Evolutionary conservation across 92 coral and sea anemone species (phyloP), one percentile per base, ranked within the genome.

Genomic region (Pocillopora grandis): DNA sequence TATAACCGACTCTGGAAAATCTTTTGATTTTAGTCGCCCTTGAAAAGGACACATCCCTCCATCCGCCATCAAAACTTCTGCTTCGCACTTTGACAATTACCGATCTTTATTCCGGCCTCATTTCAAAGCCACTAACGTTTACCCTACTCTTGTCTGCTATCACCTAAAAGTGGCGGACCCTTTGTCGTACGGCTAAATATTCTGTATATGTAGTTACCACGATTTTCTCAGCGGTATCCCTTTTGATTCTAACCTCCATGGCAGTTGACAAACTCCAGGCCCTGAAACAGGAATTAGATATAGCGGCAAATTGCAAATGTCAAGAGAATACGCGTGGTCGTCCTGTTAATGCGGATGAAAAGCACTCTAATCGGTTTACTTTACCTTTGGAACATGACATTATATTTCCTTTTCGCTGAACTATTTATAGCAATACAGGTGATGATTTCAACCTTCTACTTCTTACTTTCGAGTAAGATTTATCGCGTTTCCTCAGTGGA

Each of bases 1-100:
- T 27, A 27, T 74, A 52, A 52, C 63, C 63, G 11, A 55, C 78
- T 14, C 62, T 74, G 27, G 63, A 62, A 33, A 74, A 74, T 62
- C 52, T 35, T 55, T 74, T 74, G 78, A 74, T 74, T 48, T 9
- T 74, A 48, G 13, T 52, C n/a, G 48, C 78, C 42, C 42, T 74
- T 11, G 19, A 56, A 35, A 74, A 49, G 78, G 62, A 52, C 13
- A 74, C 33, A 20, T 74, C 63, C 21, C 78, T 74, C 19, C 78
- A n/a, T 11, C 78, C 37, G 3, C 36, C 62, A 58, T 74, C 78
- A 74, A 74, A 55, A 55, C 5, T 74, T 21, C 2, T 74, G 42
- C 63, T 74, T 19, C 78, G 63, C 13, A 12, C 16, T 58, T 17
- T 74, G 61, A n/a, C 78, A 11, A 20, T 74, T 20, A 74, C 78